A percentile compares a stretch with the other conserved stretches of the same genome.
Evolutionary conservation across 2,113 vertebrate genomes (phyloP).

Genomic region (Pelusios castaneus): DNA sequence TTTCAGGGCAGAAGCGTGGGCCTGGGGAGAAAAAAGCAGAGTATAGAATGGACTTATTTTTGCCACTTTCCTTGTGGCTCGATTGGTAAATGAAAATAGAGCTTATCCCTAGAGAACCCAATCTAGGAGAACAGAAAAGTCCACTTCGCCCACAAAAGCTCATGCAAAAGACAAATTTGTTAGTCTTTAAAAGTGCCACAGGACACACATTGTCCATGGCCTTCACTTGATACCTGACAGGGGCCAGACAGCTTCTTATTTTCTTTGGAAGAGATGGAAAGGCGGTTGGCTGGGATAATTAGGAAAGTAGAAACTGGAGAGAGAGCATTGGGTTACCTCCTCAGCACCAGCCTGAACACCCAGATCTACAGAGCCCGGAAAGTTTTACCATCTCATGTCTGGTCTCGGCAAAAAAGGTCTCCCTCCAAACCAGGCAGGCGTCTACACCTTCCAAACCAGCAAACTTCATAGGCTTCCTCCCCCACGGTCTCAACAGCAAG

Average conservation of each 20-base stretch:
- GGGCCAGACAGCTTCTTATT: background rate
- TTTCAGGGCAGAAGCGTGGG: background rate
- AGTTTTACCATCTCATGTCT: background rate
- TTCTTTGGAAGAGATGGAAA: background rate
- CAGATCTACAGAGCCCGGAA: background rate
- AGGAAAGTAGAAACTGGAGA: background rate
- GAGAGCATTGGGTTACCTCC: background rate
- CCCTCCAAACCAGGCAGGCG: background rate
- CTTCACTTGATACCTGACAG: background rate
- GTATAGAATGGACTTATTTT: background rate
- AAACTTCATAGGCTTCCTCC: background rate
- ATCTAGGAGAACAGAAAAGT: too few species aligned
- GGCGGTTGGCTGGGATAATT: background rate
- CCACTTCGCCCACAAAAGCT: too few species aligned
- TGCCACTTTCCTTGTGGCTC: background rate
- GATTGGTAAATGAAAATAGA: background rate
- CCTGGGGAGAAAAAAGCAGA: background rate
- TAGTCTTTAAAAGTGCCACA: too few species aligned
- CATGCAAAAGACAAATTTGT: too few species aligned
- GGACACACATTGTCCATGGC: background rate
- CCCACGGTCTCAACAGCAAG: background rate
- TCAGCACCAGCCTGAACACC: background rate
- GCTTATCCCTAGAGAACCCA: background rate
- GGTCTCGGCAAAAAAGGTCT: background rate
- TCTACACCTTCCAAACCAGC: background rate